phyloP scores from a whole-genome alignment of 1,140 invertebrate species.

The Acromyrmex charruanus region DNA sequence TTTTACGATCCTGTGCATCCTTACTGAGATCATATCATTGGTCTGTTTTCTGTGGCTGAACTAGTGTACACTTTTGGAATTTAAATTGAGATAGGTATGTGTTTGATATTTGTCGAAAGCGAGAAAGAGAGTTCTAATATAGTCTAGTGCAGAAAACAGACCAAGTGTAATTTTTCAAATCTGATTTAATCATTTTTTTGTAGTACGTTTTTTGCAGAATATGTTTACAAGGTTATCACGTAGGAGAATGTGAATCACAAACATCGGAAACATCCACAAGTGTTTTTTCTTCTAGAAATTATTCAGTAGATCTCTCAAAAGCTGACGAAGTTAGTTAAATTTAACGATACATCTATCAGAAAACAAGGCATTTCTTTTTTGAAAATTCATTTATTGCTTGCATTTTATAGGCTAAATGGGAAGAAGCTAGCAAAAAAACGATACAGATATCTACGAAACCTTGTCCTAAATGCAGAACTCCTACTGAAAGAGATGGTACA shows the following conservation, averaged over 20 bases:
- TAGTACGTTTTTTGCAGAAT: conserved; percentile 94
- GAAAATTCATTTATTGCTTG: conserved; percentile 17
- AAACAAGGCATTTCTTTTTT: not conserved
- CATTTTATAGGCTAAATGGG: conserved; percentile 90
- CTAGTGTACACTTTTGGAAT: too few relatives aligned
- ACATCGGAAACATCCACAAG: conserved; percentile 79
- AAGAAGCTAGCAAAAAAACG: conserved; percentile 91
- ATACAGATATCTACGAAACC: conserved; percentile 95
- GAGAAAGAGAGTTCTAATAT: too few relatives aligned
- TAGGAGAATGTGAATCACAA: conserved; percentile 89
- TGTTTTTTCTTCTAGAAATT: conserved; percentile 84
- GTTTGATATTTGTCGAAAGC: too few relatives aligned
- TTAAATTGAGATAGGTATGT: too few relatives aligned
- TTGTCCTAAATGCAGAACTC: conserved; percentile 95
- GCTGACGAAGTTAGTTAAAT: conserved; percentile 85
- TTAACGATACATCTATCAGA: conserved; percentile 48
- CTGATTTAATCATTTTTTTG: conserved; percentile 33
- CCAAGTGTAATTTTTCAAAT: not conserved
- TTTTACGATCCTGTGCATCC: too few relatives aligned
- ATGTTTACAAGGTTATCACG: conserved; percentile 93
- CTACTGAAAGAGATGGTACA: conserved; percentile 93
- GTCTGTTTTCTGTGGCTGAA: too few relatives aligned
- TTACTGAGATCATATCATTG: too few relatives aligned
- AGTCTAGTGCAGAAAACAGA: too few relatives aligned
- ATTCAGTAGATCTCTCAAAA: conserved; percentile 88